phyloP scores from a whole-genome alignment of 2,113 vertebrate genomes.

The Micronycteris hirsuta region DNA sequence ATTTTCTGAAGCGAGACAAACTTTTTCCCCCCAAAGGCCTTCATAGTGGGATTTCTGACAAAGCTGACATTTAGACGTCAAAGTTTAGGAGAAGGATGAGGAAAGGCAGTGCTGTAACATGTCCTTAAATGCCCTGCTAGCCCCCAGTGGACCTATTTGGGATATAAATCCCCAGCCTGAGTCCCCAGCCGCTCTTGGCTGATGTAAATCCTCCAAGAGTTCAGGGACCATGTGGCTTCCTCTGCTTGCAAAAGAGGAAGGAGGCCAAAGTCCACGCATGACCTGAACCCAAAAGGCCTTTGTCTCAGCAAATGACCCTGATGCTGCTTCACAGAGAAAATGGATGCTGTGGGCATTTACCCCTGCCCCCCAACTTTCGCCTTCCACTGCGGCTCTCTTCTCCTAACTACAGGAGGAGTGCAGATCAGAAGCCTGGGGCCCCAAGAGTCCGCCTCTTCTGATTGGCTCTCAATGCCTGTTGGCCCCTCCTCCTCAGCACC shows the following conservation, averaged over 20 bases:
- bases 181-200: not conserved
- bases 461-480: not conserved
- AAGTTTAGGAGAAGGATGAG: not conserved
- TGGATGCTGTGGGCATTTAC: not conserved
- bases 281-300: not conserved
- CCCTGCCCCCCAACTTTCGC: not conserved
- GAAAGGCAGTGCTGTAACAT: not conserved
- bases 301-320: not conserved
- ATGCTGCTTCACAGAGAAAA: not conserved
- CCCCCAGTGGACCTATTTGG: not conserved
- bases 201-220: not conserved
- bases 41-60: not conserved
- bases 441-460: not conserved
- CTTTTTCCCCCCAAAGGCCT: not conserved
- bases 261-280: not conserved
- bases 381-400: not conserved
- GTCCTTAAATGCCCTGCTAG: not conserved
- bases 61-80: not conserved
- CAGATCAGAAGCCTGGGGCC: not conserved
- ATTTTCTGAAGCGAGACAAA: not conserved
- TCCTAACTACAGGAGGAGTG: not conserved
- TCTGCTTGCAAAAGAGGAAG: not conserved
- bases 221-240: not conserved
- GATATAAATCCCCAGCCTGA: not conserved
- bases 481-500: not conserved